A percentile compares a stretch with the other conserved stretches of the same genome.
Evolutionary conservation across 2,113 vertebrate species (phyloP).

Genomic region (Pitta sordida): DNA sequence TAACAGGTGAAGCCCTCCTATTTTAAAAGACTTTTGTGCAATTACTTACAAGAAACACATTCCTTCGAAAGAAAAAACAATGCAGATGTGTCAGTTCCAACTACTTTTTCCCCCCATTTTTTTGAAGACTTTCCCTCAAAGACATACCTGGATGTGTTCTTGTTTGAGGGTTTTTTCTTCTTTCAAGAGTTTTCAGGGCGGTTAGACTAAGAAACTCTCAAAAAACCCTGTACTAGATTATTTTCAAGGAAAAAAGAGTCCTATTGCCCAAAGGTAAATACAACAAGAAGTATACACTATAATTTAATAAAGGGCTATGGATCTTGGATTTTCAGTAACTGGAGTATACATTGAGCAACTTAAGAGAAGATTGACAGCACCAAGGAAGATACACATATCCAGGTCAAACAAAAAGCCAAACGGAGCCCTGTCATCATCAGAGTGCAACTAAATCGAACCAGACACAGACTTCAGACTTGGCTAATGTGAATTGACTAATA

Average conservation of each 20-base stretch:
- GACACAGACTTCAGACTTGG: constrained; percentile 51
- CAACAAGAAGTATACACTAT: neutral
- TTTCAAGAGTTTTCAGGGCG: neutral
- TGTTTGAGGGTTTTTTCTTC: too few relatives aligned
- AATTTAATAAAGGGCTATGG: neutral
- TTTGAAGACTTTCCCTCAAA: neutral
- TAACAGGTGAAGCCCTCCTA: neutral
- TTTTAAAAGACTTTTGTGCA: neutral
- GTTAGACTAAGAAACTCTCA: neutral
- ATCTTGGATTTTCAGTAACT: neutral
- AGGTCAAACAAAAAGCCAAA: constrained; percentile 46
- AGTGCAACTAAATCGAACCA: constrained; percentile 62
- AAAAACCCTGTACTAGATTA: neutral
- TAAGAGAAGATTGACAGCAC: neutral
- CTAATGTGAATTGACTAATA: constrained; percentile 67
- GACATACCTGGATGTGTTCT: neutral
- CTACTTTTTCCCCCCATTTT: neutral
- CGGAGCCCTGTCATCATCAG: constrained; percentile 7
- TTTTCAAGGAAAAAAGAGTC: neutral
- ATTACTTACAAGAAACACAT: neutral
- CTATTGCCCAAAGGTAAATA: constrained; percentile 13
- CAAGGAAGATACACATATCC: neutral
- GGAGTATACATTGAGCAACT: neutral
- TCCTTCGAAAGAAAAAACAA: neutral
- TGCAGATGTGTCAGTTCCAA: neutral